These are phyloP conservation scores for Drosophila testacea DNA, from an alignment of 2,888 invertebrate genomes.

Conservation along the genomic window DNA sequence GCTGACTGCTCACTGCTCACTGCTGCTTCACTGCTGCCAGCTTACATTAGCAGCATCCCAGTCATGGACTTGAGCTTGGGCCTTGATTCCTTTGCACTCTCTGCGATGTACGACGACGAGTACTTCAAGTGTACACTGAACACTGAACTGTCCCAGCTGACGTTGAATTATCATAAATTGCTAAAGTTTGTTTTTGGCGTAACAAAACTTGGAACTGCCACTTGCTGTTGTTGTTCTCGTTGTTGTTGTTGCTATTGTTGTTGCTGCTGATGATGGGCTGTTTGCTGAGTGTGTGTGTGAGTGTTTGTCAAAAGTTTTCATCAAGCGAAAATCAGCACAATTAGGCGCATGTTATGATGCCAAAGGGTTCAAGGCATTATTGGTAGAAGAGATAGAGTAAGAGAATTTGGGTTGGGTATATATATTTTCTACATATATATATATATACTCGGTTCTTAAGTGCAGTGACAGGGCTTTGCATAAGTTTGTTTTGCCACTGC, in stretches of 20 bases:
- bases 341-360: conserved; percentile 65
- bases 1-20: conserved; percentile 17
- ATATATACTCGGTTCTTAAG: conserved; percentile 33
- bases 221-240: conserved; percentile 41
- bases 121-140: conserved; percentile 58
- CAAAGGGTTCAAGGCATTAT: conserved; percentile 54
- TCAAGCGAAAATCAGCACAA: conserved; percentile 76
- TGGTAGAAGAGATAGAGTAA: not conserved
- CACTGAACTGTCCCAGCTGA: conserved; percentile 83
- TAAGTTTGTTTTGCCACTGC: conserved; percentile 61
- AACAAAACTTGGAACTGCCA: conserved; percentile 69
- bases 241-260: conserved; percentile 31
- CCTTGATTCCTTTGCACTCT: conserved; percentile 42
- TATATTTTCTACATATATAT: conserved; percentile 8
- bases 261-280: conserved; percentile 44
- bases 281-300: conserved; percentile 38
- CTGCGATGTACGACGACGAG: conserved; percentile 25
- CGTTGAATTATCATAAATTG: conserved; percentile 84
- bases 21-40: conserved; percentile 34
- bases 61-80: conserved; percentile 37
- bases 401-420: not conserved
- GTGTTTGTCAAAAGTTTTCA: conserved; percentile 68
- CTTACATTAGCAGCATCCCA: conserved; percentile 63
- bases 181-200: conserved; percentile 79
- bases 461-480: conserved; percentile 74